Conservation (phyloP, 2,888 invertebrate species). For the Mesochorus sp. region DNA sequence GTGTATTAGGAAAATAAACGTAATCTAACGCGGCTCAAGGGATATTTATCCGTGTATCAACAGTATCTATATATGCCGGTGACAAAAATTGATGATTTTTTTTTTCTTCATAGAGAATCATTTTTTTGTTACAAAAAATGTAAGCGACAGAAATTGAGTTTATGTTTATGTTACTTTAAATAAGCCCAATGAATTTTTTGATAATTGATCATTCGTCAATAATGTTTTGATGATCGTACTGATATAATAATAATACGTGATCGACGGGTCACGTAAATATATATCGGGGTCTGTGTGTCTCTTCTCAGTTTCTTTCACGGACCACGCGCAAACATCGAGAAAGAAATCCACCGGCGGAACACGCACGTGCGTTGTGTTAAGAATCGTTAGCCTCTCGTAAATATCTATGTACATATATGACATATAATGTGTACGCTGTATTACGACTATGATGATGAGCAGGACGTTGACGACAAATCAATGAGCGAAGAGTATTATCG, state of each 20-base stretch:
- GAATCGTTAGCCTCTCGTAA: slow-evolving; percentile 53
- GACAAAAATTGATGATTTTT: no score
- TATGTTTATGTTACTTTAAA: no score
- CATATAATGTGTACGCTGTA: background rate
- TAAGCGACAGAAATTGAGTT: no score
- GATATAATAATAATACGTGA: slow-evolving; percentile 23
- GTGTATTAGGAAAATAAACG: slow-evolving; percentile 15
- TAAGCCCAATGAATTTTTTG: no score
- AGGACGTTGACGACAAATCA: slow-evolving; percentile 49
- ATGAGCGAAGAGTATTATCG: slow-evolving; percentile 43
- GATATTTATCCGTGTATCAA: no score
- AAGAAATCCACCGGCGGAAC: slow-evolving; percentile 47
- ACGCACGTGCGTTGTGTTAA: slow-evolving; percentile 57
- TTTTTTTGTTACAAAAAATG: no score
- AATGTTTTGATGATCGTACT: slow-evolving; percentile 18
- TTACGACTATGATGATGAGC: slow-evolving; percentile 14
- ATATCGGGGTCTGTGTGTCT: background rate
- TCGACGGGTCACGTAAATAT: slow-evolving; percentile 27
- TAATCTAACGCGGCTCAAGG: no score
- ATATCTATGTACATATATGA: slow-evolving; percentile 26
- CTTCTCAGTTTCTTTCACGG: background rate
- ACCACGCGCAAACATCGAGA: background rate
- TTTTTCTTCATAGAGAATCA: no score
- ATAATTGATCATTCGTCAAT: slow-evolving; percentile 18
- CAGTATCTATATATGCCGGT: no score